These are phyloP conservation scores for Heliconius melpomene DNA, from an alignment of 1,140 invertebrate genomes.

Conservation along the genomic window DNA sequence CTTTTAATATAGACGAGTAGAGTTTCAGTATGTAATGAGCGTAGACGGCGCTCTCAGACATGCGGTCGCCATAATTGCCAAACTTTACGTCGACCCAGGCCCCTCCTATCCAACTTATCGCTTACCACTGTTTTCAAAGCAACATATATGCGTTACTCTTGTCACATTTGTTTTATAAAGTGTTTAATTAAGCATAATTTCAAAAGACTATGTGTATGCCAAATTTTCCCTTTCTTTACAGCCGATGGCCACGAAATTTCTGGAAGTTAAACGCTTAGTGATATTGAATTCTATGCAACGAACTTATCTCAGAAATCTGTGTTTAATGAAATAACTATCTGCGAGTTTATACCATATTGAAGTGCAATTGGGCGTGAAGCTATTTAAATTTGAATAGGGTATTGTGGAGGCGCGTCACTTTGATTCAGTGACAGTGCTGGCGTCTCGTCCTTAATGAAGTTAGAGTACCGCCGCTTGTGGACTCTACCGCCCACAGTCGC, in stretches of 20 bases:
- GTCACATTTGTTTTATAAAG: conserved; percentile 10
- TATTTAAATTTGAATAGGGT: conserved; percentile 80
- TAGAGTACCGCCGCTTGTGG: conserved; percentile 65
- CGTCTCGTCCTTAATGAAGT: conserved; percentile 75
- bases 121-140: conserved; percentile 70
- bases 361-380: conserved; percentile 79
- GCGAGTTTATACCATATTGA: conserved; percentile 72
- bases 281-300: conserved; percentile 40
- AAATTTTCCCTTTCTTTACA: neutral
- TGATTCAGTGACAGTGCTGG: conserved; percentile 65
- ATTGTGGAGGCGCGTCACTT: conserved; percentile 78
- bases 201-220: neutral
- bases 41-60: conserved; percentile 77
- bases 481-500: conserved; percentile 45
- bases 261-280: conserved; percentile 47
- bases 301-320: conserved; percentile 68
- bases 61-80: conserved; percentile 80
- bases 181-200: conserved; percentile 13
- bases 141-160: conserved; percentile 59
- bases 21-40: conserved; percentile 75
- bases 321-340: conserved; percentile 78
- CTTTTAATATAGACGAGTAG: conserved; percentile 75
- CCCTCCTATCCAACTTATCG: conserved; percentile 64
- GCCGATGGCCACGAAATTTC: conserved; percentile 36
- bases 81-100: conserved; percentile 68